These are phyloP conservation scores for Tauraco hartlaubi DNA, from an alignment of 2,797 vertebrate species.

Conservation along the genomic window DNA sequence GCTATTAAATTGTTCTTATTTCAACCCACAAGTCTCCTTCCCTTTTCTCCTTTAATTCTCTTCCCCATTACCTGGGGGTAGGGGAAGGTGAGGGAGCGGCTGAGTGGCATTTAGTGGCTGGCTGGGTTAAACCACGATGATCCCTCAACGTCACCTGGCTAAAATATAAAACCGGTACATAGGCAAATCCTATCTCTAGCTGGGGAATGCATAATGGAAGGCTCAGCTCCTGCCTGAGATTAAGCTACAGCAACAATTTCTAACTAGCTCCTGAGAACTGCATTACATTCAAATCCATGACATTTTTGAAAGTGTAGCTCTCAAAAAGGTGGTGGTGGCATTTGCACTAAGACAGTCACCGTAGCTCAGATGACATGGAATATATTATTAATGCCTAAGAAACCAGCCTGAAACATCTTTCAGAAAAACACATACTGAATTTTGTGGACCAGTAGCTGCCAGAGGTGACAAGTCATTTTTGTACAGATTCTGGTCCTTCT, in stretches of 20 bases:
- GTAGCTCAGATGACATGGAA: background rate
- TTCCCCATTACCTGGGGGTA: too few species aligned
- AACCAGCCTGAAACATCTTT: background rate
- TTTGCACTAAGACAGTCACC: background rate
- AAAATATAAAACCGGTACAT: background rate
- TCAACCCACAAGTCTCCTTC: too few species aligned
- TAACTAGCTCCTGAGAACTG: background rate
- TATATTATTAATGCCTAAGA: background rate
- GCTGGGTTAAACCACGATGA: too few species aligned
- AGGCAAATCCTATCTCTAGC: background rate
- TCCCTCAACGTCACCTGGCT: background rate
- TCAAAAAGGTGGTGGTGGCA: background rate
- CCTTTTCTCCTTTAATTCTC: too few species aligned
- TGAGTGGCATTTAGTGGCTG: too few species aligned
- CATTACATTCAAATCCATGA: background rate
- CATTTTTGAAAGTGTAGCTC: background rate
- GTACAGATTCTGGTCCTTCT: background rate
- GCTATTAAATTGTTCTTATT: too few species aligned
- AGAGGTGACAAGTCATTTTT: background rate
- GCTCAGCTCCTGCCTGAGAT: background rate
- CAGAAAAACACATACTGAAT: background rate
- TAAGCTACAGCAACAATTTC: background rate
- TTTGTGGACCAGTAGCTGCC: background rate
- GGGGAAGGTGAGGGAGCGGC: too few species aligned
- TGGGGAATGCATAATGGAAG: background rate